Conservation (phyloP, 2,888 invertebrate genomes). For the Coleophora deauratella region DNA sequence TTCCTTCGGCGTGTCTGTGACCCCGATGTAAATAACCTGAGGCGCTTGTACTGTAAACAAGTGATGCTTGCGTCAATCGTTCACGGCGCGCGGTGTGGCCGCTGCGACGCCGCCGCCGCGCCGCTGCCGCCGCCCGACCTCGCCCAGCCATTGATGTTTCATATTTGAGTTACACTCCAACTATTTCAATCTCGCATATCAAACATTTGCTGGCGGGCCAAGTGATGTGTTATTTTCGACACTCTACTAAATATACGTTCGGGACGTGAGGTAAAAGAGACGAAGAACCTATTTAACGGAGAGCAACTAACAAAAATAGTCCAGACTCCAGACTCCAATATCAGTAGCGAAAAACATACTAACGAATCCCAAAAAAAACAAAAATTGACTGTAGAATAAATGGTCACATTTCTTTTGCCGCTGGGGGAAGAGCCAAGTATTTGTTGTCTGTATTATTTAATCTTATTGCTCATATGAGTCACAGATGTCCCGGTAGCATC, state of each 20-base stretch:
- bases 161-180: constrained; percentile 33
- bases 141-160: constrained; percentile 41
- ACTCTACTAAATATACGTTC: neutral
- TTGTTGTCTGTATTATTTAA: constrained; percentile 15
- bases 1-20: constrained; percentile 71
- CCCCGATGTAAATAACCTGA: constrained; percentile 73
- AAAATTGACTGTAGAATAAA: constrained; percentile 12
- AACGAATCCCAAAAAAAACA: constrained; percentile 15
- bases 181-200: constrained; percentile 36
- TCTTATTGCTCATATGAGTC: constrained; percentile 16
- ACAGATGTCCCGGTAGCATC: constrained; percentile 12
- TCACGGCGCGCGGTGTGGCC: constrained; percentile 23
- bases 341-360: constrained; percentile 8
- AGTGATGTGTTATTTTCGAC: constrained; percentile 20
- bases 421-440: constrained; percentile 17
- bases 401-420: constrained; percentile 9
- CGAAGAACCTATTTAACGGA: neutral
- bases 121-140: constrained; percentile 12
- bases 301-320: neutral
- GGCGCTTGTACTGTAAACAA: constrained; percentile 67
- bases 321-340: neutral
- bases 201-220: constrained; percentile 22
- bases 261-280: neutral
- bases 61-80: constrained; percentile 66
- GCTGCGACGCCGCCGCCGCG: constrained; percentile 29